Evolutionary conservation across 2,797 vertebrate species (phyloP).

Genomic region (Propithecus perrieri): DNA sequence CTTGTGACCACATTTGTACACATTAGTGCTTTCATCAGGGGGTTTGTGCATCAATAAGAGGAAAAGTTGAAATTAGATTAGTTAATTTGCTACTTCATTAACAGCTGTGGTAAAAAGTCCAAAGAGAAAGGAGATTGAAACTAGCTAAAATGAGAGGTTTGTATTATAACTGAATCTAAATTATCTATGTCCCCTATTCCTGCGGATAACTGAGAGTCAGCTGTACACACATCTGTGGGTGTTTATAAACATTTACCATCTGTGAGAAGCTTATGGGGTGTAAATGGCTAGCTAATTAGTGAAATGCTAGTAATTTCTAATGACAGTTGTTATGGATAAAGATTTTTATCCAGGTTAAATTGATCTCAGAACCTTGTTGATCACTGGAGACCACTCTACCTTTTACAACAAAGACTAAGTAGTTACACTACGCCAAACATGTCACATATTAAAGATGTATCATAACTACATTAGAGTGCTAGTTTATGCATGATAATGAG

Average conservation of each 20-base stretch:
- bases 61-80: constrained; percentile 62
- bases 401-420: constrained; percentile 66
- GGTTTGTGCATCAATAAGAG: constrained; percentile 13
- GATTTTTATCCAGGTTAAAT: constrained; percentile 70
- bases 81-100: constrained; percentile 65
- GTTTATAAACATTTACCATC: constrained; percentile 59
- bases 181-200: constrained; percentile 56
- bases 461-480: constrained; percentile 59
- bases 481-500: constrained; percentile 66
- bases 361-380: constrained; percentile 55
- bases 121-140: constrained; percentile 42
- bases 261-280: constrained; percentile 59
- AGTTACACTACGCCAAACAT: constrained; percentile 39
- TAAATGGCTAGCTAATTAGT: constrained; percentile 72
- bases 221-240: constrained; percentile 74
- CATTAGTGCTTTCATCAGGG: constrained; percentile 17
- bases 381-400: constrained; percentile 55
- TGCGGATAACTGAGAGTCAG: constrained; percentile 76
- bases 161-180: constrained; percentile 53
- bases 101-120: constrained; percentile 63
- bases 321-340: constrained; percentile 71
- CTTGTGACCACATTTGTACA: constrained; percentile 7
- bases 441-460: constrained; percentile 71
- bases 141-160: constrained; percentile 56
- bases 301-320: constrained; percentile 66